Conservation (phyloP, 2,888 invertebrate genomes). For the Melieria crassipennis region DNA sequence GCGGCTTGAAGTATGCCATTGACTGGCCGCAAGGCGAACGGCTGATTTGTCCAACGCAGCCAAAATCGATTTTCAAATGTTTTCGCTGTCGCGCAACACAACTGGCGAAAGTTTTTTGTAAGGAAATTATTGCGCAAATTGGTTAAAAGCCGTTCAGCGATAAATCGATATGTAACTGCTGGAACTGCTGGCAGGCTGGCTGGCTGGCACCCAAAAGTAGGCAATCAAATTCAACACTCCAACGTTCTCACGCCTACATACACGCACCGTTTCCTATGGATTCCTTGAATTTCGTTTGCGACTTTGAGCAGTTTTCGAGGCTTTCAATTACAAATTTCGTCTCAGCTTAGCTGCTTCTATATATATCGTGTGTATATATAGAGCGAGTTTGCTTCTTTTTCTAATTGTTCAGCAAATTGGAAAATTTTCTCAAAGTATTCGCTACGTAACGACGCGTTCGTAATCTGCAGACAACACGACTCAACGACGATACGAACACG, state of each 20-base stretch:
- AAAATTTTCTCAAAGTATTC: conserved; percentile 36
- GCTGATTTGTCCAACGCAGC: too few relatives aligned
- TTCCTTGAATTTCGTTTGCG: conserved; percentile 36
- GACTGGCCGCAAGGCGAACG: too few relatives aligned
- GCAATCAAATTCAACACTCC: conserved; percentile 35
- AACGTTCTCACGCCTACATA: conserved; percentile 37
- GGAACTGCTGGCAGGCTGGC: neutral
- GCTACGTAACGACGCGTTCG: conserved; percentile 45
- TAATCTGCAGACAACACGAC: conserved; percentile 46
- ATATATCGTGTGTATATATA: conserved; percentile 6
- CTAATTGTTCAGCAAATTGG: conserved; percentile 22
- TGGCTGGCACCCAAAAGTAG: conserved; percentile 37
- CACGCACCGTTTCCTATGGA: conserved; percentile 41
- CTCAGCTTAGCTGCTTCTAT: too few relatives aligned
- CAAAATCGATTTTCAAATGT: too few relatives aligned
- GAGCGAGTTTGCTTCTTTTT: conserved; percentile 16
- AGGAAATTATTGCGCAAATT: too few relatives aligned
- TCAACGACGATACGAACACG: conserved; percentile 61
- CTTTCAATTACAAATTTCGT: too few relatives aligned
- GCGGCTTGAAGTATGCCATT: too few relatives aligned
- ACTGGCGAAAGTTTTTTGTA: too few relatives aligned
- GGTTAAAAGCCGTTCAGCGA: too few relatives aligned
- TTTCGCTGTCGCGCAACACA: too few relatives aligned
- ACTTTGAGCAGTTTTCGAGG: conserved; percentile 36
- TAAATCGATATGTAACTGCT: conserved; percentile 23